Base-by-base conservation (phyloP, 1,140 invertebrate genomes). In the Macrosteles quadrilineatus region DNA sequence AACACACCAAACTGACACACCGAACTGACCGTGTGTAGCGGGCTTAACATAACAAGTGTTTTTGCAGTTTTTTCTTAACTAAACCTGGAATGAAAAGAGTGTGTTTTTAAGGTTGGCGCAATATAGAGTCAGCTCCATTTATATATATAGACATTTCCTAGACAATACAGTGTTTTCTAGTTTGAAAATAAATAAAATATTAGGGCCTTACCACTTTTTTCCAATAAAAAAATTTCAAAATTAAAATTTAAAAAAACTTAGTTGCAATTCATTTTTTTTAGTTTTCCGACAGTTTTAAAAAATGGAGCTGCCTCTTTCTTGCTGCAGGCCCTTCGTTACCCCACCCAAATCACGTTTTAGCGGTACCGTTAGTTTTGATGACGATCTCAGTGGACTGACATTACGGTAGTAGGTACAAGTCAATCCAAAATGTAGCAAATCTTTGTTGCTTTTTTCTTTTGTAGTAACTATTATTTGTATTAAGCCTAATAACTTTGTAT, bases 231-330 rank as follows among this genome's bases (percentile, higher is more conserved):
- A n/a, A n/a, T n/a, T n/a, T n/a, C n/a, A n/a, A n/a, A n/a, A n/a
- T n/a, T n/a, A n/a, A n/a, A n/a, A n/a, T n/a, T n/a, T n/a, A n/a
- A n/a, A n/a, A n/a, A n/a, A n/a, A n/a, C n/a, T n/a, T n/a, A n/a
- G n/a, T n/a, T n/a, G n/a, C n/a, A n/a, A n/a, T n/a, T n/a, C n/a
- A n/a, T n/a, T n/a, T n/a, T n/a, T n/a, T n/a, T n/a, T n/a, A n/a
- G n/a, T n/a, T n/a, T n/a, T n/a, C n/a, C 50, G 50, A 55, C n/a
- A 55, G 19, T 55, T 55, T 11, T 11, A 17, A 55, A 55, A 55
- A 55, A 17, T 55, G 50, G 50, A 55, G 9, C 19, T 55, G 50
- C 50, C 50, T 55, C 50, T 19, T 55, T 55, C 50, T 55, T 55
- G 50, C n/a, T n/a, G n/a, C n/a, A n/a, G n/a, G n/a, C n/a, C n/a